Conservation (phyloP, 2,888 invertebrate species). For the Chrysolina haemoptera region DNA sequence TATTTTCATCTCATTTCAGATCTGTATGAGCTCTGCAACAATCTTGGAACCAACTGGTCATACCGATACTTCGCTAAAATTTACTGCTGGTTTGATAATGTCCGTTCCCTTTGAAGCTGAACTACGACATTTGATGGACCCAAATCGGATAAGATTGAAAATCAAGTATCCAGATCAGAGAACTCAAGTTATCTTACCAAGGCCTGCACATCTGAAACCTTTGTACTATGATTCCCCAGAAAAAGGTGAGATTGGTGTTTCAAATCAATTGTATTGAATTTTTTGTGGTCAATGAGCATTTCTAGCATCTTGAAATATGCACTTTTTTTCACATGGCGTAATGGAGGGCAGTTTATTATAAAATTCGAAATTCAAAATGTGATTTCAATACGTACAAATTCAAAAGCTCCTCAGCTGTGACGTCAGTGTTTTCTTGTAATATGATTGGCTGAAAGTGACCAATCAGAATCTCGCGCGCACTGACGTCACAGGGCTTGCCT, state of each 20-base stretch:
- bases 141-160: slow-evolving; percentile 83
- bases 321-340: too few species aligned
- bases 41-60: slow-evolving; percentile 90
- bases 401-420: too few species aligned
- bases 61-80: slow-evolving; percentile 86
- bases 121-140: slow-evolving; percentile 83
- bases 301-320: too few species aligned
- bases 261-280: too few species aligned
- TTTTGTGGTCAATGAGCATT: too few species aligned
- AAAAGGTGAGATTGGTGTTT: slow-evolving; percentile 54
- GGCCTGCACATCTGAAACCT: slow-evolving; percentile 82
- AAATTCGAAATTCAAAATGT: too few species aligned
- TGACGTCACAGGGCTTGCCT: too few species aligned
- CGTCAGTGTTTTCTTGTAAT: too few species aligned
- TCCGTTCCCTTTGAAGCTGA: slow-evolving; percentile 91
- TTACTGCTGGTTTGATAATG: slow-evolving; percentile 92
- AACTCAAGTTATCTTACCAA: slow-evolving; percentile 86
- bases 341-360: too few species aligned
- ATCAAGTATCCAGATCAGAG: slow-evolving; percentile 94
- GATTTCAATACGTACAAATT: too few species aligned
- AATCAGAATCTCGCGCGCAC: too few species aligned
- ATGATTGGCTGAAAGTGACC: too few species aligned
- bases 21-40: slow-evolving; percentile 84
- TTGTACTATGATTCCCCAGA: slow-evolving; percentile 73
- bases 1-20: slow-evolving; percentile 67